Evolutionary conservation across 2,797 vertebrate genomes (phyloP).

Genomic region (Protonibea diacanthus): DNA sequence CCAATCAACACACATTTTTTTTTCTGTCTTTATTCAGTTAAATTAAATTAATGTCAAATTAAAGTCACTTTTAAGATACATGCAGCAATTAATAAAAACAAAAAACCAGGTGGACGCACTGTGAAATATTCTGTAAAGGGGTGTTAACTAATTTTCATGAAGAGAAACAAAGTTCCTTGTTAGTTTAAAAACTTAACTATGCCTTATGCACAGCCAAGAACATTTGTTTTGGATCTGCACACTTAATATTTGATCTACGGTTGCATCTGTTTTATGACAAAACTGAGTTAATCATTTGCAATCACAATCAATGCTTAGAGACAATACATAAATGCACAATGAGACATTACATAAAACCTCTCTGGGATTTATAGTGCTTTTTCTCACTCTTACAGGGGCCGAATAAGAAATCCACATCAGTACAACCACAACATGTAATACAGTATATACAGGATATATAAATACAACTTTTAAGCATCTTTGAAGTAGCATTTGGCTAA

Average conservation of each 20-base stretch:
- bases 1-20: background rate
- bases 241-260: background rate
- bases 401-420: conserved; percentile 39
- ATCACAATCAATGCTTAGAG: conserved; percentile 18
- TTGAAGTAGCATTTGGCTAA: background rate
- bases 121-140: background rate
- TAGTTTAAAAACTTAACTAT: background rate
- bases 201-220: background rate
- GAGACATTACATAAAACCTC: conserved; percentile 7
- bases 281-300: background rate
- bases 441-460: conserved; percentile 10
- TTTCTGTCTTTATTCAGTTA: conserved; percentile 9
- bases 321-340: conserved; percentile 15
- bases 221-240: background rate
- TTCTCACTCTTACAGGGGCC: conserved; percentile 18
- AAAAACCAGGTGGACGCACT: background rate
- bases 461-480: conserved; percentile 6
- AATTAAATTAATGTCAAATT: conserved; percentile 14
- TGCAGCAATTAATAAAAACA: background rate
- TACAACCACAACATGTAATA: conserved; percentile 11
- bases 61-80: conserved; percentile 13
- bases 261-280: background rate
- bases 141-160: background rate
- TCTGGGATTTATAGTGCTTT: conserved; percentile 46
- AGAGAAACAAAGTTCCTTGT: background rate